A percentile compares a stretch with the other conserved stretches of the same genome.
Conservation (phyloP, 2,113 vertebrate species). For the Plecturocebus donacophilus region DNA sequence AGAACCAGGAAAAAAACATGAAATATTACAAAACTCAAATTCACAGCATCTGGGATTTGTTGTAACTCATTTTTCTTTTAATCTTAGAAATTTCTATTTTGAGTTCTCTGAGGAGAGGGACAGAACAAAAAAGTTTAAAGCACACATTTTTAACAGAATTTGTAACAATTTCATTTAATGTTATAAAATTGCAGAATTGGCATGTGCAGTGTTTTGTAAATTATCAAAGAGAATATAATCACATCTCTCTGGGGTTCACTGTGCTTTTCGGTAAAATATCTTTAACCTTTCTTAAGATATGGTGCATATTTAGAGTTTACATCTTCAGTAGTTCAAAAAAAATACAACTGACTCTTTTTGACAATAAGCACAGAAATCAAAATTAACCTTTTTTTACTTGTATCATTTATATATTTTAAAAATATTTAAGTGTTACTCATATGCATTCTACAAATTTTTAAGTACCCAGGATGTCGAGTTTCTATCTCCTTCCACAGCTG, state of each 20-base stretch:
- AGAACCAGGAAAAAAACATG: neutral
- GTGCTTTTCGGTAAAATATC: neutral
- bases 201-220: neutral
- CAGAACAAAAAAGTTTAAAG: neutral
- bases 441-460: neutral
- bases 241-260: neutral
- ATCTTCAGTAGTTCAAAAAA: neutral
- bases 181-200: neutral
- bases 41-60: neutral
- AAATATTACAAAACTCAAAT: neutral
- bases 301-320: neutral
- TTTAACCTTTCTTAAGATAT: neutral
- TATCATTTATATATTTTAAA: neutral
- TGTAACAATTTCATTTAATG: neutral
- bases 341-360: neutral
- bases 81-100: constrained; percentile 4
- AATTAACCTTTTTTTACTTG: neutral
- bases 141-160: neutral
- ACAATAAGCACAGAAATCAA: neutral
- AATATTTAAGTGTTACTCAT: neutral
- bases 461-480: constrained; percentile 90
- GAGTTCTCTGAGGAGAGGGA: neutral
- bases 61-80: constrained; percentile 2
- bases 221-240: neutral
- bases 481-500: constrained; percentile 93